Evolutionary conservation across 64 coral and sea anemone genomes (phyloP), one percentile per base, ranked within the genome.

Genomic region (Stylophora pistillata): DNA sequence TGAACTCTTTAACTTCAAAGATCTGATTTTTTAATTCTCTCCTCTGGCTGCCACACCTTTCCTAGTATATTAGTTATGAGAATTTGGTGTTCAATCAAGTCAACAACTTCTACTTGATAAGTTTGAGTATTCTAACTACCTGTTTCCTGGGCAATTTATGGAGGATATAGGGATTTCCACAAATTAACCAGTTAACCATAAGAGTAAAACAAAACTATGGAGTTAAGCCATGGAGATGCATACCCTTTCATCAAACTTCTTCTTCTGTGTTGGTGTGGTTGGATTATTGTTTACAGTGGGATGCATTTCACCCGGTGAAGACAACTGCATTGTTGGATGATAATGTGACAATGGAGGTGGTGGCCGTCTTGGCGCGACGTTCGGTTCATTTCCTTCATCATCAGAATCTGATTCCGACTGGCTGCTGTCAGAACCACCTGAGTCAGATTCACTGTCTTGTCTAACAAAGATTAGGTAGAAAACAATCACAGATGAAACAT

Each of bases 241-340:
- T 94, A 94, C 92, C 54, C 92, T 64, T 52, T 94, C 88, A 79
- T 94, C 88, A 90, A 94, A 94, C 47, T 94, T 94, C 20, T 78
- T 88, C 56, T 85, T 90, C 79, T 89, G 74, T 53, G 74, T 69
- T 71, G 81, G 79, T 18, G 80, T 85, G 1, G 61, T 78, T 16
- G 88, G 88, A 56, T 81, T 81, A 53, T 56, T 90, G 27, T 82
- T 81, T 53, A 68, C 20, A 54, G 54, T 18, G 61, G 37, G 37
- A 9, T 53, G 72, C 6, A 55, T 13, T 66, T 79, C 63, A 74
- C 74, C 63, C 9, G n/a, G 85, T 93, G n/a, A 79, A 27, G 27
- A 85, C 91, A 68, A 85, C 84, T 58, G 91, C 52, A 34, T 91
- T 29, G 58, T 34, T 81, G 55, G 59, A 63, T 29, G 56, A 18